Evolutionary conservation across 2,888 invertebrate species (phyloP), one percentile per base, ranked within the genome.

Genomic region (Eupithecia exiguata): DNA sequence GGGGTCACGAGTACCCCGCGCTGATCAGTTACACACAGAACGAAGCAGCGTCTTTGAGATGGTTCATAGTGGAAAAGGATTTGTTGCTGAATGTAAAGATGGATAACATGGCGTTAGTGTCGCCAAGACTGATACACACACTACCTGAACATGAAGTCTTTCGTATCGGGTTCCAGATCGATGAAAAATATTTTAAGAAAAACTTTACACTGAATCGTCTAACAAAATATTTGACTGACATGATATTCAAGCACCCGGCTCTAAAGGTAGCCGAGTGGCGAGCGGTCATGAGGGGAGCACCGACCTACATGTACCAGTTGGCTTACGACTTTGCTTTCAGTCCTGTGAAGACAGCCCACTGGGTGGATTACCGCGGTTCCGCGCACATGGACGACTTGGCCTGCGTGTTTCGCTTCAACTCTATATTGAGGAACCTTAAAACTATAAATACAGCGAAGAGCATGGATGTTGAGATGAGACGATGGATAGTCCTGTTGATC

Each of bases 391-490:
- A 67, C 14, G 36, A 63, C 40, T 36, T 68, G 30, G 79, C 82
- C 30, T 46, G 30, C 67, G 16, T 67, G 43, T 67, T 36, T 18
- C 38, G 38, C 21, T 38, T 36, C 40, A 65, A 65, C 65, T 30
- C 61, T 16, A 38, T 21, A 4, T 21, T 65, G 63, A 36, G 30
- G 10, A 35, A 63, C 21, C 12, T 6, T 6, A 2, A 38, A 10
- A 9, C 71, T 6, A 68, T 75, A 3, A 77, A 77, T 46, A 78
- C 80, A 16, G 67, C 72, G 16, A 71, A 4, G 4, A 71, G 62
- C 43, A 73, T 25, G n/a, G 83, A 85, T 43, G 79, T 80, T 9
- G 21, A 49, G 10, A 84, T 85, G 83, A 82, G 66, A 58, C 68
- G 76, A 49, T 80, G 77, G 81, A 80, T 83, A 81, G 77, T 79